Evolutionary conservation across 1,140 invertebrate species (phyloP).

Genomic region (Aethina tumida): DNA sequence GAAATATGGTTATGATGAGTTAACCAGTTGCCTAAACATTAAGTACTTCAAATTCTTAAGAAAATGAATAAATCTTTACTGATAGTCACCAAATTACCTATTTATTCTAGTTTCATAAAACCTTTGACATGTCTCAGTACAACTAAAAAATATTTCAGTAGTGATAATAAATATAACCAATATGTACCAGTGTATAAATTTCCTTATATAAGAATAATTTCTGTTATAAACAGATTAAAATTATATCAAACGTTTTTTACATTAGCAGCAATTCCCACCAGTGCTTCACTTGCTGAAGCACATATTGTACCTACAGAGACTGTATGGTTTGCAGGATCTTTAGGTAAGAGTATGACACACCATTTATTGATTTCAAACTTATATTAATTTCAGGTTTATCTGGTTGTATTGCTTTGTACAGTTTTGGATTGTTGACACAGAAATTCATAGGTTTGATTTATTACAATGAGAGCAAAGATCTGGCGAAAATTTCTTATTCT

Average conservation of each 20-base stretch:
- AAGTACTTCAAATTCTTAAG: too few relatives aligned
- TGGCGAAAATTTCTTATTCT: conserved; percentile 43
- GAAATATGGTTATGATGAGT: too few relatives aligned
- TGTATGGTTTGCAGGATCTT: background rate
- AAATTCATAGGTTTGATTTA: conserved; percentile 48
- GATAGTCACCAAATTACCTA: too few relatives aligned
- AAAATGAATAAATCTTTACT: too few relatives aligned
- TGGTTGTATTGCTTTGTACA: conserved; percentile 31
- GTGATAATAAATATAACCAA: too few relatives aligned
- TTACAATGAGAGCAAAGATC: conserved; percentile 39
- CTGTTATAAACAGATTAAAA: conserved; percentile 25
- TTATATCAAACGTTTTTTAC: conserved; percentile 21
- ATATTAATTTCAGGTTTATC: conserved; percentile 36
- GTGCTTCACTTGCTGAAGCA: conserved; percentile 6
- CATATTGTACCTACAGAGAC: conserved; percentile 10
- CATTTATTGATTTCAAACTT: conserved; percentile 1
- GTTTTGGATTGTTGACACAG: conserved; percentile 35
- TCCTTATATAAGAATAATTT: conserved; percentile 20
- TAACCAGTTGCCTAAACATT: too few relatives aligned
- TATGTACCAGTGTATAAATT: conserved; percentile 27
- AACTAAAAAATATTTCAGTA: too few relatives aligned
- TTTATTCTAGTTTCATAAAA: too few relatives aligned
- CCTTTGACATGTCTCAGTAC: too few relatives aligned
- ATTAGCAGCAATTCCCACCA: conserved; percentile 9
- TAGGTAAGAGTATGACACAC: conserved; percentile 19